Evolutionary conservation across 2,797 vertebrate genomes (phyloP).

Genomic region (Micropoecilia bifurca): DNA sequence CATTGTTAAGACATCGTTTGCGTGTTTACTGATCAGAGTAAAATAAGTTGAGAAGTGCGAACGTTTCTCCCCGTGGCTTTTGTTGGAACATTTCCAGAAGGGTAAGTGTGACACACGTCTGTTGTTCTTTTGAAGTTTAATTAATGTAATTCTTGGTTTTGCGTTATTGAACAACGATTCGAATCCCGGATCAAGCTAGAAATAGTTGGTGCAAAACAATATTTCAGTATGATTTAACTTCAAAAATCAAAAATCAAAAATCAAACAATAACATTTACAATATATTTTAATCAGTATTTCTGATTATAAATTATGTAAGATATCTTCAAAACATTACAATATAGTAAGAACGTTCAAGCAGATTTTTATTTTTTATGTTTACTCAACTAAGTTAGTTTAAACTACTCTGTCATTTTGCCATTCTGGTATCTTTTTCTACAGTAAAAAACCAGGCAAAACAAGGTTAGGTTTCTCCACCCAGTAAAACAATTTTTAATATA

Average conservation of each 20-base stretch:
- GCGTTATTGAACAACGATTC: neutral
- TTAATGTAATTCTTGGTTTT: neutral
- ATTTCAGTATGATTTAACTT: too few species aligned
- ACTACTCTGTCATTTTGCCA: neutral
- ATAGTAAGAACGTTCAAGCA: neutral
- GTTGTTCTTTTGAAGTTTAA: neutral
- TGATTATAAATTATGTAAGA: neutral
- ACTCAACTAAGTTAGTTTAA: neutral
- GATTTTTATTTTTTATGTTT: neutral
- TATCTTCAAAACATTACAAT: neutral
- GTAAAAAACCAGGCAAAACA: neutral
- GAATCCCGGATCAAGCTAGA: neutral
- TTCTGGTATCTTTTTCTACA: neutral
- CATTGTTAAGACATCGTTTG: neutral
- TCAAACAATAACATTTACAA: neutral
- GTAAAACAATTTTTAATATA: neutral
- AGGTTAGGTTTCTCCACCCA: neutral
- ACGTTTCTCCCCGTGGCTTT: neutral
- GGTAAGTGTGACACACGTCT: too few species aligned
- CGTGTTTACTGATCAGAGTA: neutral
- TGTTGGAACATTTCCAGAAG: neutral
- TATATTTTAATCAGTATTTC: neutral
- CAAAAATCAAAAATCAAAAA: too few species aligned
- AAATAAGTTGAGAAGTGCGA: neutral
- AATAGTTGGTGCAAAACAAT: neutral